Base-by-base conservation (phyloP, 2,888 invertebrate species). In the Aquatica leii region DNA sequence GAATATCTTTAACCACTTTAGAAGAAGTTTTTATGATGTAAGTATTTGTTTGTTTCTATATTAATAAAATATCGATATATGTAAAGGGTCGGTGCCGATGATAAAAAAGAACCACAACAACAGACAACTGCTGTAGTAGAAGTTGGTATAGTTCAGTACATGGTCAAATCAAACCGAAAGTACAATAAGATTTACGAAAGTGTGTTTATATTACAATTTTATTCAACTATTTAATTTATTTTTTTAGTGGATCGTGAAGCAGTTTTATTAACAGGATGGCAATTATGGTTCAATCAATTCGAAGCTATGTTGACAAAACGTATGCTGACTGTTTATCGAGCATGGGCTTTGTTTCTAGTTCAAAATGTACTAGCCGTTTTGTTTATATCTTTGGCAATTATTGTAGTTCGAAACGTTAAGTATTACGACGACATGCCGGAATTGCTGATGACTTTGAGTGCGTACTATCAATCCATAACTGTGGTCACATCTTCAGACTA, bases 11-110 rank as follows among this genome's bases (percentile, higher is more conserved):
- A 11, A 94, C 95, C 1, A 93, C 94, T 0, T 84, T 96, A 81
- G 95, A 96, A 82, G 95, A 96, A 82, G 95, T 96, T 0, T 94
- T 94, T 76, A 88, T 94, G 86, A 89, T 88, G 89, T 89, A 83
- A 84, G 85, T 12, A 15, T 6, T 43, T 43, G 12, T 12, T 8
- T 15, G 14, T 14, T 43, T n/a, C n/a, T n/a, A n/a, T n/a, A n/a
- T n/a, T n/a, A n/a, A n/a, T n/a, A n/a, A n/a, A n/a, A n/a, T n/a
- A n/a, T n/a, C n/a, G n/a, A n/a, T n/a, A n/a, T n/a, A n/a, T n/a
- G n/a, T n/a, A n/a, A n/a, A 43, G 43, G 43, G 43, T 43, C 17
- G 43, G 43, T 3, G 14, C 17, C 14, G 43, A 43, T 2, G 40
- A 14, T n/a, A 14, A 8, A 3, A n/a, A 40, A 40, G 40, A 8